These are phyloP conservation scores for Latrodectus elegans DNA, from an alignment of 2,888 invertebrate genomes.

Conservation along the genomic window DNA sequence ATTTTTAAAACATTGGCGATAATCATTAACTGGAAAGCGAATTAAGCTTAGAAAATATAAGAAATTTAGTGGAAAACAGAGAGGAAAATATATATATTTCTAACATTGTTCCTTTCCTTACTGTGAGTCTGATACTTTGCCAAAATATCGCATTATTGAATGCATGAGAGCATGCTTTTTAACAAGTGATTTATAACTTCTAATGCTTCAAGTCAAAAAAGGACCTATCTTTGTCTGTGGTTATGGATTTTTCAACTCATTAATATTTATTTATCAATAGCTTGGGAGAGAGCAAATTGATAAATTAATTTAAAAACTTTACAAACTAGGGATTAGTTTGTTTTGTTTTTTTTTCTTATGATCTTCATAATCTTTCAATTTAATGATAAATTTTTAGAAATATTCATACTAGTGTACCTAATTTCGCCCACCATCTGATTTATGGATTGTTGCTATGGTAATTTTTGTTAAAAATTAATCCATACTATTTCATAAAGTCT, in stretches of 20 bases:
- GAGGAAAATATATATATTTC: constrained; percentile 45
- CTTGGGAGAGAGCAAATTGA: no score
- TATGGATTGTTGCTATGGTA: no score
- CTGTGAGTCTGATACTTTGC: constrained; percentile 19
- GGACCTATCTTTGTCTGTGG: neutral
- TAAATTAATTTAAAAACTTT: no score
- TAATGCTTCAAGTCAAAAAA: constrained; percentile 1
- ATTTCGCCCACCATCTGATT: no score
- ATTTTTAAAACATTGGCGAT: constrained; percentile 66
- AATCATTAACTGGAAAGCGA: constrained; percentile 58
- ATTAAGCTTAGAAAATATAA: constrained; percentile 26
- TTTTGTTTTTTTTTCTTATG: no score
- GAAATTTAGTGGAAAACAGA: constrained; percentile 21
- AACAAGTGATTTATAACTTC: constrained; percentile 48
- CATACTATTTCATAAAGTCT: no score
- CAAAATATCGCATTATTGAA: constrained; percentile 63
- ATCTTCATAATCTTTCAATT: no score
- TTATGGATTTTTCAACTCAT: neutral
- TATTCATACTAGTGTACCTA: no score
- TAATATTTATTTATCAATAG: neutral
- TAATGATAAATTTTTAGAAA: no score
- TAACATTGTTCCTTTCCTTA: constrained; percentile 62
- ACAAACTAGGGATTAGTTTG: no score
- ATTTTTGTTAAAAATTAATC: no score
- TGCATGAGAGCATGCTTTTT: constrained; percentile 42